A percentile compares a stretch with the other conserved stretches of the same genome.
phyloP scores from a whole-genome alignment of 2,888 invertebrate genomes.

The Scaptomyza caliginosa region DNA sequence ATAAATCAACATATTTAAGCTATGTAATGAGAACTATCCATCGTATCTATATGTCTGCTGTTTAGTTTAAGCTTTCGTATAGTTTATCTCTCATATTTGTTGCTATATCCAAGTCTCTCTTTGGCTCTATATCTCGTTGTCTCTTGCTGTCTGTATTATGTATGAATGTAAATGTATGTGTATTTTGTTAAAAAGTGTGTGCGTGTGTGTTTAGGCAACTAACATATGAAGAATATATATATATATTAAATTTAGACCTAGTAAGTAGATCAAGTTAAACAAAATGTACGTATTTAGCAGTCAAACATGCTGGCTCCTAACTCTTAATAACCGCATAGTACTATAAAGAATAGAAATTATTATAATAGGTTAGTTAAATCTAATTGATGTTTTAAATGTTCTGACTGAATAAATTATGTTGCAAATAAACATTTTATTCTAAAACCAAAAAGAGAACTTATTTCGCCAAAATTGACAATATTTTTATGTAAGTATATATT shows the following conservation, averaged over 20 bases:
- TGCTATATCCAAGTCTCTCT: conserved; percentile 15
- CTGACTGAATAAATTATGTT: conserved; percentile 74
- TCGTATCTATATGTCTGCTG: conserved; percentile 4
- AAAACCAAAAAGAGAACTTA: conserved; percentile 30
- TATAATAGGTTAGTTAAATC: conserved; percentile 62
- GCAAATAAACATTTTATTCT: conserved; percentile 73
- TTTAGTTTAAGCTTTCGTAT: conserved; percentile 50
- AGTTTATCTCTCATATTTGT: conserved; percentile 46
- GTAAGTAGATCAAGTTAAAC: conserved; percentile 33
- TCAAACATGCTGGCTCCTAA: conserved; percentile 39
- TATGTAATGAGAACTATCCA: conserved; percentile 17
- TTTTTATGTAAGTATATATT: conserved; percentile 37
- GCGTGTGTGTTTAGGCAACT: conserved; percentile 29
- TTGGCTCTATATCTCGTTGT: conserved; percentile 15
- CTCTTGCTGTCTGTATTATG: conserved; percentile 38
- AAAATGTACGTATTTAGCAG: conserved; percentile 44
- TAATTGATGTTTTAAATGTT: conserved; percentile 75
- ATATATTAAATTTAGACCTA: conserved; percentile 40
- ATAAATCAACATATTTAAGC: conserved; percentile 16
- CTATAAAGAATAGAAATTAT: conserved; percentile 24
- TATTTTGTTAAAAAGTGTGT: conserved; percentile 20
- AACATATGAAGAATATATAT: conserved; percentile 36
- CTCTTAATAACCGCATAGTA: conserved; percentile 26
- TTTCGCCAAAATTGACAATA: conserved; percentile 5
- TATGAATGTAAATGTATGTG: conserved; percentile 34